Evolutionary conservation across 2,113 vertebrate genomes (phyloP).

Genomic region (Hemicordylus capensis): DNA sequence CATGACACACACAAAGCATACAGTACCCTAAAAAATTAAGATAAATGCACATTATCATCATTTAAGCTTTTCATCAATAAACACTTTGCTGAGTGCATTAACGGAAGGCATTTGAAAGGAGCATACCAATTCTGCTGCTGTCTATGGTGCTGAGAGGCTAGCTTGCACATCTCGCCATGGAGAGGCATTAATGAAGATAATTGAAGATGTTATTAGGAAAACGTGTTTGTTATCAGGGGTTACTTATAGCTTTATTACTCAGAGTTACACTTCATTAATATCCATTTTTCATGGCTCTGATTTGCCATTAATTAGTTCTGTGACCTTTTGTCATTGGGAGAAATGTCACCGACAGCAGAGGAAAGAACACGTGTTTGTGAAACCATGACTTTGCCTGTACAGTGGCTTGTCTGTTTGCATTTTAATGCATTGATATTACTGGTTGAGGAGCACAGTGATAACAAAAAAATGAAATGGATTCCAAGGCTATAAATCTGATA

Average conservation of each 20-base stretch:
- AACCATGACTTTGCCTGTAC: conserved; percentile 21
- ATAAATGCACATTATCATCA: conserved; percentile 50
- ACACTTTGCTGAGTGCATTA: not conserved
- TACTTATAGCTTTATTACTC: conserved; percentile 77
- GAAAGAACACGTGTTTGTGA: conserved; percentile 17
- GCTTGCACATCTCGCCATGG: conserved; percentile 59
- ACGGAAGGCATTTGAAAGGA: not conserved
- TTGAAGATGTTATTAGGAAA: conserved; percentile 84
- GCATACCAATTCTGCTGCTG: not conserved
- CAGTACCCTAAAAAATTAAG: conserved; percentile 37
- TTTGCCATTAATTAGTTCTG: conserved; percentile 60
- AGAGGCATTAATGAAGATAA: conserved; percentile 79
- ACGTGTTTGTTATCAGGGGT: conserved; percentile 82
- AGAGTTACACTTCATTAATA: conserved; percentile 83
- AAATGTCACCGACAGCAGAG: conserved; percentile 76
- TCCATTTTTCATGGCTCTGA: conserved; percentile 74
- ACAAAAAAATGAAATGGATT: conserved; percentile 22
- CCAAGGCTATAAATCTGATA: conserved; percentile 22
- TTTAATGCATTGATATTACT: conserved; percentile 18
- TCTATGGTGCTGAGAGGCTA: conserved; percentile 43
- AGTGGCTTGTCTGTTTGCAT: conserved; percentile 17
- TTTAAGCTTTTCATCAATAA: conserved; percentile 20
- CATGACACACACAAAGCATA: conserved; percentile 19
- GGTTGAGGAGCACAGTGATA: conserved; percentile 10
- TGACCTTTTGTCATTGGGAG: conserved; percentile 80